Evolutionary conservation across 2,888 invertebrate genomes (phyloP), one percentile per base, ranked within the genome.

Genomic region (Tinea trinotella): DNA sequence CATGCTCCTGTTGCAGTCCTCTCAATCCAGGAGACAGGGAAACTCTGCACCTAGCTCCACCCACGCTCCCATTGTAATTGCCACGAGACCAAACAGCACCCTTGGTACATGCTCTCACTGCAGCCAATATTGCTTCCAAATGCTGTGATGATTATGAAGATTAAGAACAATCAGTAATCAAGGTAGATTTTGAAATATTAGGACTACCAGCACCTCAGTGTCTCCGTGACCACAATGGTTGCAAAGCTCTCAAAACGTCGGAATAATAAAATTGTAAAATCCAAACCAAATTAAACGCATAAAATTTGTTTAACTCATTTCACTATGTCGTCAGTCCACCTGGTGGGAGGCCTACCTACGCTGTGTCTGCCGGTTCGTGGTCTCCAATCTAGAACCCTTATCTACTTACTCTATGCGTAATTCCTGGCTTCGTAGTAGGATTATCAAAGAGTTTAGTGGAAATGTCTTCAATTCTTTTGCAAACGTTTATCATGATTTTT

Each of bases 21-120:
- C 71, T 66, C 82, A 52, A 76, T 36, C 68, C 83, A 55, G 76
- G 87, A 64, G 69, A 74, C 70, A 69, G 79, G 66, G 68, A 77
- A 76, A 68, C 82, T 70, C 68, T 88, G 64, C 67, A 88, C 57
- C 74, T 78, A 61, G 72, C 72, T 40, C 61, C 62, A 17, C 17
- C 52, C 6, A 94, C 69, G 91, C 94, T 17, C 94, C 85, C 3
- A 94, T 95, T 64, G 93, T 77, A 93, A 91, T 59, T 96, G 89
- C 81, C 97, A 93, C 59, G 96, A 83, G 56, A 90, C 90, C 89
- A 97, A 90, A 77, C 93, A 91, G 57, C 94, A 92, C 96, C 59
- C 92, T 78, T 20, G 92, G 94, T 60, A 93, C 88, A 66, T 57
- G 74, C 74, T 6, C 63, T 63, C 52, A 73, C 78, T 0, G 64